Evolutionary conservation across 2,888 invertebrate species (phyloP), one percentile per base, ranked within the genome.

Genomic region (Lithophane socia): DNA sequence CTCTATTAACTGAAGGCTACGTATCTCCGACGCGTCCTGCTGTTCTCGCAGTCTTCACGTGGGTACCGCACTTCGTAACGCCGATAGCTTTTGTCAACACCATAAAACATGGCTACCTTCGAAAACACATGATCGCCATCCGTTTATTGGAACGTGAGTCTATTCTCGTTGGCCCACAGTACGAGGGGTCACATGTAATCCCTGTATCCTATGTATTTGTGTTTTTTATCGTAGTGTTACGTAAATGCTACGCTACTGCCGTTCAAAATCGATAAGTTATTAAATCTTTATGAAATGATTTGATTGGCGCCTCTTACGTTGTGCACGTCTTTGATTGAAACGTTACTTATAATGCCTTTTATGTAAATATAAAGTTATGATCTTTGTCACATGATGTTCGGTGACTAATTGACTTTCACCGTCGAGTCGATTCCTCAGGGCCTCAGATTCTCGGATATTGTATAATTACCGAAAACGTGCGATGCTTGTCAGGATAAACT

Each of bases 61-160:
- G 79, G 84, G 86, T 88, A 89, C 84, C 81, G 64, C 79, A 85
- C 84, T 91, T 93, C 91, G 92, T 88, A 91, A 90, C 88, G 91
- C 93, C 92, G 90, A 86, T 74, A 78, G 76, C 68, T 84, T 68
- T 85, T 87, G 88, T 89, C 85, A 90, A 91, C 91, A 91, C 88
- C 90, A 93, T 92, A 86, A 87, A 92, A 92, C 88, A 94, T 94
- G 93, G 93, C 93, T 88, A 90, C 93, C 93, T 88, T 91, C 72
- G 80, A 87, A 90, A 94, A 94, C 95, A 95, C 94, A 95, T 95
- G 95, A 96, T 95, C 92, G 87, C 82, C 87, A 87, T 87, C 77
- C 80, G 89, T 86, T 86, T 87, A 89, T 84, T 82, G 75, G 82
- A 89, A 89, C 88, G 91, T 90, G 88, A 91, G 91, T 79, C 91